Evolutionary conservation across 1,140 invertebrate genomes (phyloP).

Genomic region (Hypsibius dujardini): DNA sequence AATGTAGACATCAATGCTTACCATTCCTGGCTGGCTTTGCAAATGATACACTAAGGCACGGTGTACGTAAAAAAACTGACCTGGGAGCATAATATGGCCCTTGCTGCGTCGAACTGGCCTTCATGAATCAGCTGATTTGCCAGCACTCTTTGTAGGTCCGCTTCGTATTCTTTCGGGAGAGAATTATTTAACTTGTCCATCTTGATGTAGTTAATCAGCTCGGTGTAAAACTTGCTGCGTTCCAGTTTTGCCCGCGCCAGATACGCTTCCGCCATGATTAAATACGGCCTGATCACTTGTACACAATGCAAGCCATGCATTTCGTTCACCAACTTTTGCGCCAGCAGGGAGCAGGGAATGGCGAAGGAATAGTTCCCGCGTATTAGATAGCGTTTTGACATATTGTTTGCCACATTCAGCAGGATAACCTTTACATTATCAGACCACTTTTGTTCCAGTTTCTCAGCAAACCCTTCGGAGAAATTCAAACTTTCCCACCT

Average conservation of each 20-base stretch:
- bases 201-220: neutral
- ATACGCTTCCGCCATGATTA: slow-evolving; percentile 10
- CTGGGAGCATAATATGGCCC: neutral
- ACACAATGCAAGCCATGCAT: neutral
- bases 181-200: neutral
- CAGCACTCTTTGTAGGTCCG: neutral
- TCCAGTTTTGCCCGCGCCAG: neutral
- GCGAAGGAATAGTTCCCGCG: slow-evolving; percentile 7
- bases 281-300: neutral
- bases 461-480: too few species aligned
- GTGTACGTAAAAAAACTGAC: neutral
- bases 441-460: too few species aligned
- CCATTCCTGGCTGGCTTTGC: neutral
- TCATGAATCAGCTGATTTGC: neutral
- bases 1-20: neutral
- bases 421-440: neutral
- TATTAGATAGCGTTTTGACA: neutral
- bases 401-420: slow-evolving; percentile 6
- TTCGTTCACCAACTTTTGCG: neutral
- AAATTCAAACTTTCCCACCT: neutral
- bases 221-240: neutral
- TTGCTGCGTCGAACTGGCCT: neutral
- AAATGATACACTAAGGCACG: neutral
- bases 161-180: neutral
- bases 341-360: neutral